Evolutionary conservation across 2,888 invertebrate species (phyloP).

Genomic region (Nymphalis polychloros): DNA sequence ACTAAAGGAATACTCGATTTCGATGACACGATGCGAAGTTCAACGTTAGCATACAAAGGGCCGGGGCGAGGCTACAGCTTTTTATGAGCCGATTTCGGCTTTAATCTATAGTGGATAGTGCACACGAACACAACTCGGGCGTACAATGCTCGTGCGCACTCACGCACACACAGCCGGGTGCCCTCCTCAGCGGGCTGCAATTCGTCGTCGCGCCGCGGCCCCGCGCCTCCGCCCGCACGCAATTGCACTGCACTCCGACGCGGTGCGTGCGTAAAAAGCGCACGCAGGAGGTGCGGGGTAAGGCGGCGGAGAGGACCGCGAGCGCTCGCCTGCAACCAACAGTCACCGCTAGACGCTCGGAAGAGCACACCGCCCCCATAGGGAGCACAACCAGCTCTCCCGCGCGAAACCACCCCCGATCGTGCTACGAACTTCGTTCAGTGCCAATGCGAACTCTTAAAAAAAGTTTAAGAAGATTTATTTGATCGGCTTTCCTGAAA

Average conservation of each 20-base stretch:
- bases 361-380: conserved; percentile 77
- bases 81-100: conserved; percentile 74
- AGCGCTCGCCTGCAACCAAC: conserved; percentile 60
- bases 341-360: conserved; percentile 76
- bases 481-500: conserved; percentile 39
- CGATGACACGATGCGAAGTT: conserved; percentile 65
- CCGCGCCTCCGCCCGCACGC: conserved; percentile 68
- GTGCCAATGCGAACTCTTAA: conserved; percentile 65
- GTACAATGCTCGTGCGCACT: conserved; percentile 59
- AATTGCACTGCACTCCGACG: conserved; percentile 79
- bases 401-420: conserved; percentile 68
- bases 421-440: conserved; percentile 66
- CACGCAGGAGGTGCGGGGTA: conserved; percentile 74
- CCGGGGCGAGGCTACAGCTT: conserved; percentile 67
- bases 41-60: conserved; percentile 74
- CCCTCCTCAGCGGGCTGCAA: conserved; percentile 79
- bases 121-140: conserved; percentile 50
- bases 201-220: conserved; percentile 67
- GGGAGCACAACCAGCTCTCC: conserved; percentile 56
- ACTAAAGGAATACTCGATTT: conserved; percentile 60
- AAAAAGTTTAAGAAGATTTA: conserved; percentile 38
- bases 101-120: conserved; percentile 61
- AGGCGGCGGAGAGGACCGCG: conserved; percentile 56
- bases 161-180: conserved; percentile 66
- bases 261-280: conserved; percentile 80